A percentile compares a stretch with the other conserved stretches of the same genome.
Conservation (phyloP, 2,888 invertebrate species). For the Tortrix viridana region DNA sequence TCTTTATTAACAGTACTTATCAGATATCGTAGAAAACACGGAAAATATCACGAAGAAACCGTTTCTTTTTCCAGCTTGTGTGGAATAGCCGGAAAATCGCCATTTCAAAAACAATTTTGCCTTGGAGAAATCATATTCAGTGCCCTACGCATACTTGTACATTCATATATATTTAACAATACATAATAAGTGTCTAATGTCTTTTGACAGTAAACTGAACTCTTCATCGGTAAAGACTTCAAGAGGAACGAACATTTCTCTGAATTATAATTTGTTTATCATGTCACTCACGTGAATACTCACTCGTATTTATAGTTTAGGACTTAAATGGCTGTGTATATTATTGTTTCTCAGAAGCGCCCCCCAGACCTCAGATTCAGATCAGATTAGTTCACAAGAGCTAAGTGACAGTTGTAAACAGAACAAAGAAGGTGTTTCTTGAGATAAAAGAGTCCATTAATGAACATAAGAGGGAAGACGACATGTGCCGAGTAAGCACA, state of each 20-base stretch:
- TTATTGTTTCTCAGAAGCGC: conserved; percentile 29
- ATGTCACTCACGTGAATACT: conserved; percentile 39
- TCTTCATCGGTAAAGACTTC: conserved; percentile 2
- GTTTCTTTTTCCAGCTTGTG: conserved; percentile 4
- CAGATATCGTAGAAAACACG: not conserved
- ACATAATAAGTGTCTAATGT: not conserved
- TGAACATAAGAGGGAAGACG: conserved; percentile 40
- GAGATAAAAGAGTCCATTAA: conserved; percentile 48
- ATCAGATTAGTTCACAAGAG: conserved; percentile 51
- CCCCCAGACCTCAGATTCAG: conserved; percentile 48
- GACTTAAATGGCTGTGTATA: conserved; percentile 22
- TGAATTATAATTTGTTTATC: conserved; percentile 45
- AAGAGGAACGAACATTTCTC: conserved; percentile 40
- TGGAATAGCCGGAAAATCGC: conserved; percentile 18
- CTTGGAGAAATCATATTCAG: not conserved
- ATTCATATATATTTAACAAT: not conserved
- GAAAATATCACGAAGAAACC: conserved; percentile 4
- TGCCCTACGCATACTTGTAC: not conserved
- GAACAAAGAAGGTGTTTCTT: conserved; percentile 45
- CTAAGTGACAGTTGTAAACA: conserved; percentile 56
- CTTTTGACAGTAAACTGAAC: conserved; percentile 15
- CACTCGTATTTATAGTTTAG: conserved; percentile 45
- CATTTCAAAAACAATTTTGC: conserved; percentile 1
- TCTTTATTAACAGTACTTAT: not conserved
- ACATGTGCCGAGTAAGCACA: conserved; percentile 38